Evolutionary conservation across 1,140 invertebrate species (phyloP).

Genomic region (Heliconius congener): DNA sequence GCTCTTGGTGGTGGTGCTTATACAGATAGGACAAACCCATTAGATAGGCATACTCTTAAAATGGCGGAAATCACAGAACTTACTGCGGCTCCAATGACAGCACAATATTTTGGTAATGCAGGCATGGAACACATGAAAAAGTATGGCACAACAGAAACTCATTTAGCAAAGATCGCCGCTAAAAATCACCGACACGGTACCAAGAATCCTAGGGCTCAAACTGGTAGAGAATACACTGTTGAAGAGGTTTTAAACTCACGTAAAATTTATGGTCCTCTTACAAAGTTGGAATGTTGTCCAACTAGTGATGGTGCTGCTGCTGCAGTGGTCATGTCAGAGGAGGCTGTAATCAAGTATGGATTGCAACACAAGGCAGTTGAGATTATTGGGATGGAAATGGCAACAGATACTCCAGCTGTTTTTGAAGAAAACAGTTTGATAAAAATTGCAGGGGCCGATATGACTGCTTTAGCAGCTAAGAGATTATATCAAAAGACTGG

Average conservation of each 20-base stretch:
- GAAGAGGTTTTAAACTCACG: slow-evolving; percentile 94
- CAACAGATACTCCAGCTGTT: slow-evolving; percentile 92
- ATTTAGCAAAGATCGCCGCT: slow-evolving; percentile 98
- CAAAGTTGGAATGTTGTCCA: slow-evolving; percentile 98
- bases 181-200: slow-evolving; percentile 98
- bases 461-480: slow-evolving; percentile 93
- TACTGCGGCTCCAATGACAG: slow-evolving; percentile 90
- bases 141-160: slow-evolving; percentile 95
- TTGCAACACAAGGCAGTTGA: slow-evolving; percentile 94
- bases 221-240: slow-evolving; percentile 93
- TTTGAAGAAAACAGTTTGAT: slow-evolving; percentile 93
- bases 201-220: slow-evolving; percentile 98
- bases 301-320: slow-evolving; percentile 98
- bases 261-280: slow-evolving; percentile 93
- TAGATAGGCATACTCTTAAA: slow-evolving; percentile 95
- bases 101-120: slow-evolving; percentile 98
- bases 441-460: slow-evolving; percentile 97
- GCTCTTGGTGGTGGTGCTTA: slow-evolving; percentile 90
- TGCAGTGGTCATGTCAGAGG: slow-evolving; percentile 94
- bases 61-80: slow-evolving; percentile 93
- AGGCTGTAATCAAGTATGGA: slow-evolving; percentile 92
- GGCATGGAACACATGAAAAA: slow-evolving; percentile 98
- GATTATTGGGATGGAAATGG: slow-evolving; percentile 98
- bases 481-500: slow-evolving; percentile 90
- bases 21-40: slow-evolving; percentile 94